Evolutionary conservation across 92 coral and sea anemone genomes (phyloP).

Genomic region (Desmophyllum pertusum): DNA sequence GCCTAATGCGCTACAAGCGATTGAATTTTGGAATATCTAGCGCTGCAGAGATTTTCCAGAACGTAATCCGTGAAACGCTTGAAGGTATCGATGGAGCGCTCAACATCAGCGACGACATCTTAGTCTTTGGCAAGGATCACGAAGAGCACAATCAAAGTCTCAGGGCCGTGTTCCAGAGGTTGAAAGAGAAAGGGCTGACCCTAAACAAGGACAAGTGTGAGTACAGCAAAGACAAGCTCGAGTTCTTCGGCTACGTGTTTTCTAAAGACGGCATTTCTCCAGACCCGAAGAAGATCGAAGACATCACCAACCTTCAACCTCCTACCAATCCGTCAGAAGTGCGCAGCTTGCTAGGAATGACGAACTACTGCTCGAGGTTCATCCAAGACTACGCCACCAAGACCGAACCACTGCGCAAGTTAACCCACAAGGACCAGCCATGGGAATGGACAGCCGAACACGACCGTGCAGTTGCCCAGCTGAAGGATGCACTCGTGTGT

Average conservation of each 20-base stretch:
- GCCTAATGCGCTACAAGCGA: background rate
- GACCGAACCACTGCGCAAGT: constrained; percentile 46
- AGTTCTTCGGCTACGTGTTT: constrained; percentile 36
- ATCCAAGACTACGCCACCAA: constrained; percentile 45
- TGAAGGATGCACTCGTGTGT: constrained; percentile 29
- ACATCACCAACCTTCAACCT: background rate
- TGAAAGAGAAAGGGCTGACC: too few species aligned
- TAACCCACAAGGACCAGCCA: constrained; percentile 40
- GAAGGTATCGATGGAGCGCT: too few species aligned
- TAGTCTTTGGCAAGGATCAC: constrained; percentile 46
- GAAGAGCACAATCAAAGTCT: constrained; percentile 53
- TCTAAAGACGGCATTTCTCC: constrained; percentile 18
- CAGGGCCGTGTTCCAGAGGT: constrained; percentile 2
- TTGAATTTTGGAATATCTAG: constrained; percentile 47
- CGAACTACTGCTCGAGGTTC: too few species aligned
- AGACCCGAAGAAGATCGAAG: constrained; percentile 26
- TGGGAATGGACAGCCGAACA: constrained; percentile 38
- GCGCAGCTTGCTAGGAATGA: too few species aligned
- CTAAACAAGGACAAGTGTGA: too few species aligned
- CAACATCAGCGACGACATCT: too few species aligned
- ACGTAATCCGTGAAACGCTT: too few species aligned
- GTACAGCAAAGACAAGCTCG: background rate
- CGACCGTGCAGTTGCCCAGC: constrained; percentile 32
- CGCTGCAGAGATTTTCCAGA: constrained; percentile 27
- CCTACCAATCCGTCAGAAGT: too few species aligned